These are phyloP conservation scores for Nomada hirtipes DNA, from an alignment of 2,888 invertebrate genomes.

Conservation along the genomic window DNA sequence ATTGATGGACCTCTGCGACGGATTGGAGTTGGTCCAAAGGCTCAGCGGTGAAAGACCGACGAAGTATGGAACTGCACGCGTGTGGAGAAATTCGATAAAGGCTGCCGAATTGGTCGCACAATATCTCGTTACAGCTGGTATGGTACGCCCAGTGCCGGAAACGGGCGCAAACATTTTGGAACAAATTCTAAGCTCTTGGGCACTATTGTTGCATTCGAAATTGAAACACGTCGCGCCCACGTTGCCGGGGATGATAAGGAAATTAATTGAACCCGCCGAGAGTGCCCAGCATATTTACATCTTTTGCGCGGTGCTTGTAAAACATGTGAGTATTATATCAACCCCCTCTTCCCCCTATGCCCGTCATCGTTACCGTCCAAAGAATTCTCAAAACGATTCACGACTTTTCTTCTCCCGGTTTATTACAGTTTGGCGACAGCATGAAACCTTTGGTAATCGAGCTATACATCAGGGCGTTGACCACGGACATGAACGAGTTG, in stretches of 20 bases:
- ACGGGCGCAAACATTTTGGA: slow-evolving; percentile 80
- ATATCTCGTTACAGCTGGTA: slow-evolving; percentile 86
- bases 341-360: neutral
- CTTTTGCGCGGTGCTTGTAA: slow-evolving; percentile 85
- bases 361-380: too few species aligned
- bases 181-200: slow-evolving; percentile 82
- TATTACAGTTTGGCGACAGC: slow-evolving; percentile 85
- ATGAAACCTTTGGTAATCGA: slow-evolving; percentile 89
- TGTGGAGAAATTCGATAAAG: slow-evolving; percentile 86
- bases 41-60: slow-evolving; percentile 83
- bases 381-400: neutral
- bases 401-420: neutral
- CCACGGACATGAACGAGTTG: slow-evolving; percentile 91
- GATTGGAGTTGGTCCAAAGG: slow-evolving; percentile 86
- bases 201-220: slow-evolving; percentile 79
- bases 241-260: slow-evolving; percentile 83
- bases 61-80: slow-evolving; percentile 85
- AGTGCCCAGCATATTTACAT: slow-evolving; percentile 89
- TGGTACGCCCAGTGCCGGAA: slow-evolving; percentile 85
- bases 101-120: slow-evolving; percentile 86
- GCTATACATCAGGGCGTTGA: slow-evolving; percentile 90
- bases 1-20: slow-evolving; percentile 85
- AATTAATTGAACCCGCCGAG: slow-evolving; percentile 86
- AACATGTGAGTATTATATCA: slow-evolving; percentile 80
- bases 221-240: slow-evolving; percentile 78